phyloP scores from a whole-genome alignment of 1,140 invertebrate species.

The Sycophila sp. region DNA sequence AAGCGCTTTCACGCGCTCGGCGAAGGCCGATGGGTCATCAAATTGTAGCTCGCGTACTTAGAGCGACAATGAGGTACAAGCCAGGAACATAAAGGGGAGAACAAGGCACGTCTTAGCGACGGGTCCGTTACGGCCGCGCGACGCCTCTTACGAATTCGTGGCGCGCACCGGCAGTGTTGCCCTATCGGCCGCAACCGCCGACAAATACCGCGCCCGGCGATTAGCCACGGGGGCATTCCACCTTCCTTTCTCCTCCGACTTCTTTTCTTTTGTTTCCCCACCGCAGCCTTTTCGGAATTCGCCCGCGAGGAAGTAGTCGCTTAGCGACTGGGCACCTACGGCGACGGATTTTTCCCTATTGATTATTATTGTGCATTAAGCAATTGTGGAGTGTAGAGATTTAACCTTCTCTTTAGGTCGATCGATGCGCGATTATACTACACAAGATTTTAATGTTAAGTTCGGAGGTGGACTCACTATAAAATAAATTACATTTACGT shows the following conservation, averaged over 20 bases:
- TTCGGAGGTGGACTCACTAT: no score
- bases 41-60: conserved; percentile 17
- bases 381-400: no score
- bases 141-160: conserved; percentile 7
- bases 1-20: background rate
- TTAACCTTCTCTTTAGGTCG: no score
- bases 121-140: background rate
- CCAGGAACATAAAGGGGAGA: background rate
- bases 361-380: no score
- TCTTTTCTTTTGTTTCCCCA: no score
- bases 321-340: background rate
- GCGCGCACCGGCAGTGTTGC: background rate
- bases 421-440: no score
- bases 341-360: background rate
- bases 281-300: no score
- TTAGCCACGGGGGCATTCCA: conserved; percentile 10
- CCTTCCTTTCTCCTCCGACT: background rate
- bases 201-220: conserved; percentile 6
- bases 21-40: background rate
- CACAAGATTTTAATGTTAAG: no score
- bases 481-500: no score
- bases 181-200: background rate
- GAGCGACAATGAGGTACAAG: conserved; percentile 15
- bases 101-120: background rate
- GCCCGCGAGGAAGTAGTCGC: no score